Evolutionary conservation across 2,113 vertebrate genomes (phyloP).

Genomic region (Nestor notabilis): DNA sequence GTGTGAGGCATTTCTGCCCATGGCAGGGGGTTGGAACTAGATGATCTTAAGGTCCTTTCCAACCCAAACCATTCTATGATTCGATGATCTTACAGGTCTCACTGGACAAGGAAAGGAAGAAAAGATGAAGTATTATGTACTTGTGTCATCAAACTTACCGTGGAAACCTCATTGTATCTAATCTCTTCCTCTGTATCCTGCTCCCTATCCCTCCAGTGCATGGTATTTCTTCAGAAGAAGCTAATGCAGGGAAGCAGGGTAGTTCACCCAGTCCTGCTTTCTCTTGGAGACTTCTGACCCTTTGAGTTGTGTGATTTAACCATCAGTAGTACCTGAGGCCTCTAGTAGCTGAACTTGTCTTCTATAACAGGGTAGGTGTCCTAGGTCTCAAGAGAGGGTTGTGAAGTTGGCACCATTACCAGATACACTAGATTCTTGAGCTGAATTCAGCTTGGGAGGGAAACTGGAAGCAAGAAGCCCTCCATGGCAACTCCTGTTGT

Average conservation of each 20-base stretch:
- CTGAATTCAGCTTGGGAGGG: not conserved
- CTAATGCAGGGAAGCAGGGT: fast-evolving
- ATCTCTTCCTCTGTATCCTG: not conserved
- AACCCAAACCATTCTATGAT: too few species aligned
- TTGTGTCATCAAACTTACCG: not conserved
- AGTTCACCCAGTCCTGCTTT: not conserved
- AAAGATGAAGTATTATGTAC: not conserved
- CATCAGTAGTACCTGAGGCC: too few species aligned
- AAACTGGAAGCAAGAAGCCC: not conserved
- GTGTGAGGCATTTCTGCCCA: too few species aligned
- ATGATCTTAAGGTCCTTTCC: too few species aligned
- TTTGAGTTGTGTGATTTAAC: not conserved
- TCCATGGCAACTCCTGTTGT: not conserved
- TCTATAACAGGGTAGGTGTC: fast-evolving
- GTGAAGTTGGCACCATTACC: not conserved
- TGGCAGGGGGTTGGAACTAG: too few species aligned
- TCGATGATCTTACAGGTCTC: not conserved
- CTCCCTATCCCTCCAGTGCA: not conserved
- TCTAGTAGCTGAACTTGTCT: not conserved
- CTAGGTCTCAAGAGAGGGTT: not conserved
- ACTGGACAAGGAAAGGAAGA: not conserved
- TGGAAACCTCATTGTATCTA: not conserved
- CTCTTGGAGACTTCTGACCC: not conserved
- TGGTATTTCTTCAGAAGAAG: not conserved
- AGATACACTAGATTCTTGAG: not conserved